Base-by-base conservation (phyloP, 1,140 invertebrate genomes). In the Drosophila navojoa region DNA sequence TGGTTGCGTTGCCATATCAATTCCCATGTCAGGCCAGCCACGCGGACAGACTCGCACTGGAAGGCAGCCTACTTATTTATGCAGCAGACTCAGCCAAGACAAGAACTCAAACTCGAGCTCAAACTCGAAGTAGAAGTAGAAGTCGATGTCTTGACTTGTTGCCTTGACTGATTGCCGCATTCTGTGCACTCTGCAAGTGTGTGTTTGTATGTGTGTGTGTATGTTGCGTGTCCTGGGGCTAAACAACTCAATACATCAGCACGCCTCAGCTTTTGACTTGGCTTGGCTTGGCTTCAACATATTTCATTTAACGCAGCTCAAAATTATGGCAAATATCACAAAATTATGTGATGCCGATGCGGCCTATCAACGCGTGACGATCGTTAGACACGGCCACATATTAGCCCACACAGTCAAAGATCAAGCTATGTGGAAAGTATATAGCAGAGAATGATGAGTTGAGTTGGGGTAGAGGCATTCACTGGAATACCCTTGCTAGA, bases 201-300 rank as follows among this genome's bases (percentile, higher is more conserved):
- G 6, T 47, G 6, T 32, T 7, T 9, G 27, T 29, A 4, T 32
- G 32, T 47, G 6, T 32, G 32, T 9, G 2, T 29, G 3, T 32
- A 6, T 32, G 35, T 52, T 72, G 19, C 16, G 75, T 62, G 63
- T 85, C 81, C 81, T 85, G 82, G 53, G 82, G 81, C 81, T 77
- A 85, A 85, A 85, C 81, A 85, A 85, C 81, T 85, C 82, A 85
- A 85, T 85, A 81, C 70, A 87, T 85, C 75, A 85, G 82, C 68
- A 55, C 53, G 7, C 2, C 35, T 38, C 35, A 2, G 4, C 35
- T 38, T 10, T 38, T 38, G 35, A 7, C 35, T 38, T 38, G 35
- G 35, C 35, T 38, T 38, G 9, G 59, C 50, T 44, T 57, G 55
- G 81, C 62, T 72, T 68, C 40, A 60, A 68, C 81, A 87, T 87